Percentiles rank a stretch among this genome's conserved stretches.
These are phyloP conservation scores for Panurus biarmicus DNA, from an alignment of 2,113 vertebrate genomes.

Conservation along the genomic window DNA sequence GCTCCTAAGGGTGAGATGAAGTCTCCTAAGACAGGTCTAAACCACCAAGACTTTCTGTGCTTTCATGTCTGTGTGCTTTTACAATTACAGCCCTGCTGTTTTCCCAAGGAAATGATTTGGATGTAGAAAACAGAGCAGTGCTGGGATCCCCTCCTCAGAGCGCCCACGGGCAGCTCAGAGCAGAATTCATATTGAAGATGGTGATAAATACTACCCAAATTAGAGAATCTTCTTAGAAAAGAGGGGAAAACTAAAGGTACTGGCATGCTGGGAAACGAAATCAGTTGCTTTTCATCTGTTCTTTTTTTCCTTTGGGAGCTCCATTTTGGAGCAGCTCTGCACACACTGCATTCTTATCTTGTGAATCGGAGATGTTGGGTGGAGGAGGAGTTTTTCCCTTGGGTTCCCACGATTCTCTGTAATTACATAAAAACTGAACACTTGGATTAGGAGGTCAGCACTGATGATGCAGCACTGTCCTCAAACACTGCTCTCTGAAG, in stretches of 20 bases:
- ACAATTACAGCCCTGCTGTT: background rate
- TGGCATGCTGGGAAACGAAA: background rate
- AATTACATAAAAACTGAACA: background rate
- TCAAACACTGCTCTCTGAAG: background rate
- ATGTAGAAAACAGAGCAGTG: background rate
- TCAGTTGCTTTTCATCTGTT: background rate
- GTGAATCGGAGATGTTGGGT: background rate
- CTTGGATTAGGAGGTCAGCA: background rate
- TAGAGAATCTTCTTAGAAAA: background rate
- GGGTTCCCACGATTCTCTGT: slow-evolving; percentile 3
- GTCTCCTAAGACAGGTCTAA: background rate
- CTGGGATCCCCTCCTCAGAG: background rate
- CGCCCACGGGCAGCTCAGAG: background rate
- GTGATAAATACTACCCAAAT: background rate
- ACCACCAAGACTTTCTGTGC: background rate
- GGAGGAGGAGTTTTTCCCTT: slow-evolving; percentile 32
- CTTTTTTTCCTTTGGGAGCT: background rate
- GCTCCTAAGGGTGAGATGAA: slow-evolving; percentile 4
- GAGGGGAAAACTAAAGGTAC: background rate
- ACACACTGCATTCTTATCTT: background rate
- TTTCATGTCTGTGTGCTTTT: background rate
- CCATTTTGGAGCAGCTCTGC: background rate
- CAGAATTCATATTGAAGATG: background rate
- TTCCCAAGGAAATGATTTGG: background rate
- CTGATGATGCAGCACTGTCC: background rate